Conservation (phyloP, 2,888 invertebrate species). For the Entomobrya multifasciata region DNA sequence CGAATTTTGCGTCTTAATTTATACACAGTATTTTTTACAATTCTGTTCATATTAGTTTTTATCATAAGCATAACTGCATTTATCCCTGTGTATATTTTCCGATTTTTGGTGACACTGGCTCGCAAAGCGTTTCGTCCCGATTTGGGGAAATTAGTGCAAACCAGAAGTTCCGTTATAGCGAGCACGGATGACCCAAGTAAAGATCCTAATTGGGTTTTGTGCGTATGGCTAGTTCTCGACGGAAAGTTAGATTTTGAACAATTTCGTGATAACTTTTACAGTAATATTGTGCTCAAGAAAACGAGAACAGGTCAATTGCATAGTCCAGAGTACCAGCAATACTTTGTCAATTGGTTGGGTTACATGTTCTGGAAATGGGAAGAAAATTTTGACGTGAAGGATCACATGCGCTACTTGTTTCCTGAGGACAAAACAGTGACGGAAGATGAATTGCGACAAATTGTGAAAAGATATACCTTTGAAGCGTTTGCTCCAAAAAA, state of each 20-base stretch:
- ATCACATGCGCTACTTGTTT: slow-evolving; percentile 70
- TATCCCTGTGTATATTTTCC: slow-evolving; percentile 68
- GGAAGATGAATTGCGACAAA: slow-evolving; percentile 66
- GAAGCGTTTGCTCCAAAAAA: slow-evolving; percentile 62
- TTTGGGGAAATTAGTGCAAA: slow-evolving; percentile 72
- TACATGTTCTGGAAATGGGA: slow-evolving; percentile 78
- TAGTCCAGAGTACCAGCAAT: slow-evolving; percentile 76
- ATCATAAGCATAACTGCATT: slow-evolving; percentile 23
- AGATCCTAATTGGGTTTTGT: slow-evolving; percentile 73
- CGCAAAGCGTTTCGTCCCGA: slow-evolving; percentile 66
- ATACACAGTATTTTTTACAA: slow-evolving; percentile 53
- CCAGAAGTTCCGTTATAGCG: slow-evolving; percentile 74
- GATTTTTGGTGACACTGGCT: slow-evolving; percentile 62
- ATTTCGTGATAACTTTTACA: slow-evolving; percentile 62
- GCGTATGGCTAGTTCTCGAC: slow-evolving; percentile 74
- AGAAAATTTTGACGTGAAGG: slow-evolving; percentile 64
- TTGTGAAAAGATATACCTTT: slow-evolving; percentile 71
- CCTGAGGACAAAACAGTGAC: slow-evolving; percentile 21
- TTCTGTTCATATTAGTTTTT: slow-evolving; percentile 59
- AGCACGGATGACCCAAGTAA: slow-evolving; percentile 67
- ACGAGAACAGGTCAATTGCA: slow-evolving; percentile 42
- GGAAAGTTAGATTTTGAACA: slow-evolving; percentile 70
- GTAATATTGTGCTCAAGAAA: slow-evolving; percentile 62
- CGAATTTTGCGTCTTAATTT: slow-evolving; percentile 34
- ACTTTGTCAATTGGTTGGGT: slow-evolving; percentile 69